Percentiles rank a stretch among this genome's conserved stretches.
Conservation (phyloP, 1,140 invertebrate genomes). For the Drosophila sucinea region DNA sequence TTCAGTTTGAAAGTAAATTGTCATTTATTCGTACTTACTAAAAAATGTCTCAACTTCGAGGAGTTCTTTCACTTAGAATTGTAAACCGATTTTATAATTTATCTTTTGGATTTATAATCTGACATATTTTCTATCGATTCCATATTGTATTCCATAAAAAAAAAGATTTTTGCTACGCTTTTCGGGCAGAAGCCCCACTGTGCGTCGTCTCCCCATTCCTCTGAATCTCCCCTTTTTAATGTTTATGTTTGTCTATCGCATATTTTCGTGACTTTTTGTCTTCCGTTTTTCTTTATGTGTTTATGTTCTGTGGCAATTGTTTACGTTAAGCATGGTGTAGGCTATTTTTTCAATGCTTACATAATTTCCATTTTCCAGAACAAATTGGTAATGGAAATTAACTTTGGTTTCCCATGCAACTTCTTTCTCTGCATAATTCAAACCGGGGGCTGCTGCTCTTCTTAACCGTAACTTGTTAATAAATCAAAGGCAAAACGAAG, state of each 20-base stretch:
- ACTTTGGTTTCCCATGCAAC: slow-evolving; percentile 27
- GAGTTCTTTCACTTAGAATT: too few species aligned
- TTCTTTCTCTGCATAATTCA: slow-evolving; percentile 33
- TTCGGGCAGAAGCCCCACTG: too few species aligned
- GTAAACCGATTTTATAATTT: too few species aligned
- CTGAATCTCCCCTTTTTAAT: slow-evolving; percentile 18
- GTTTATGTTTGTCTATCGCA: slow-evolving; percentile 41
- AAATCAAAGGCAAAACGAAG: slow-evolving; percentile 57
- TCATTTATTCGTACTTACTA: too few species aligned
- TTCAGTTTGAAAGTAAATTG: too few species aligned
- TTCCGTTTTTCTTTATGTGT: slow-evolving; percentile 26
- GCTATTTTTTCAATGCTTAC: slow-evolving; percentile 18
- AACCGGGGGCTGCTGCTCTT: slow-evolving; percentile 16
- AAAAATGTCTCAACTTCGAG: too few species aligned
- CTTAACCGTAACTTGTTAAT: slow-evolving; percentile 75
- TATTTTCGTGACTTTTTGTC: slow-evolving; percentile 50
- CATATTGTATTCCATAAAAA: too few species aligned
- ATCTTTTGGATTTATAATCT: too few species aligned
- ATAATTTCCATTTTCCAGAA: slow-evolving; percentile 38
- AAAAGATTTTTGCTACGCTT: too few species aligned
- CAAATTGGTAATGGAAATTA: slow-evolving; percentile 50
- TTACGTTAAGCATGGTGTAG: slow-evolving; percentile 31
- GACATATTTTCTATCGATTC: too few species aligned
- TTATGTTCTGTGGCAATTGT: slow-evolving; percentile 46
- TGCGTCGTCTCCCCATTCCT: too few species aligned